phyloP scores from a whole-genome alignment of 2,113 vertebrate species.

The Theropithecus gelada region DNA sequence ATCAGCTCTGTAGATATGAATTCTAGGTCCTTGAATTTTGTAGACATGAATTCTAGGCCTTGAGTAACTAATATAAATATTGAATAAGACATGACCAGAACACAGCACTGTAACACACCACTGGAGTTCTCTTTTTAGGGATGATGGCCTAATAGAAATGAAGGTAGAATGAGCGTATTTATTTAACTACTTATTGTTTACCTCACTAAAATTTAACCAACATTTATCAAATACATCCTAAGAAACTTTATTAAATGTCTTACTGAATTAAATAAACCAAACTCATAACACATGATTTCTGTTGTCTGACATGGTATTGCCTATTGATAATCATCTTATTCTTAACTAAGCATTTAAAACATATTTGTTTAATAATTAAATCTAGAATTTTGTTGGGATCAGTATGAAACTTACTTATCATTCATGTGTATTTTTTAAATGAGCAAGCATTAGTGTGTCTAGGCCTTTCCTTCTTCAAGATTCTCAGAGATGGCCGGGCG shows the following conservation, averaged over 20 bases:
- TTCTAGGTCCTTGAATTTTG: neutral
- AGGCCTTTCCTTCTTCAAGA: neutral
- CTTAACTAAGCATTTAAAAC: neutral
- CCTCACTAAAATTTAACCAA: neutral
- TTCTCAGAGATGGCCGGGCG: slow-evolving; percentile 31
- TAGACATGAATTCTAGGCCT: neutral
- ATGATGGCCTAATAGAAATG: neutral
- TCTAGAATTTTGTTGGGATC: neutral
- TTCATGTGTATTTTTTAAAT: neutral
- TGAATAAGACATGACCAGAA: neutral
- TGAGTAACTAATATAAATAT: neutral
- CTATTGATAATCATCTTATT: neutral
- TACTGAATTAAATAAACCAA: neutral
- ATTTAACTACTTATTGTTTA: neutral
- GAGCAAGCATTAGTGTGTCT: neutral
- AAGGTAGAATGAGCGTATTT: neutral
- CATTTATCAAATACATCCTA: neutral
- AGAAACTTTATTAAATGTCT: neutral
- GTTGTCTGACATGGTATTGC: neutral
- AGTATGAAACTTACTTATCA: neutral
- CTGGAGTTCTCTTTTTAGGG: neutral
- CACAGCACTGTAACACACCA: neutral
- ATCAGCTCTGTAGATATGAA: neutral
- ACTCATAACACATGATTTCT: neutral
- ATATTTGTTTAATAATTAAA: slow-evolving; percentile 17